phyloP scores from a whole-genome alignment of 2,888 invertebrate species.

The Melanargia galathea region DNA sequence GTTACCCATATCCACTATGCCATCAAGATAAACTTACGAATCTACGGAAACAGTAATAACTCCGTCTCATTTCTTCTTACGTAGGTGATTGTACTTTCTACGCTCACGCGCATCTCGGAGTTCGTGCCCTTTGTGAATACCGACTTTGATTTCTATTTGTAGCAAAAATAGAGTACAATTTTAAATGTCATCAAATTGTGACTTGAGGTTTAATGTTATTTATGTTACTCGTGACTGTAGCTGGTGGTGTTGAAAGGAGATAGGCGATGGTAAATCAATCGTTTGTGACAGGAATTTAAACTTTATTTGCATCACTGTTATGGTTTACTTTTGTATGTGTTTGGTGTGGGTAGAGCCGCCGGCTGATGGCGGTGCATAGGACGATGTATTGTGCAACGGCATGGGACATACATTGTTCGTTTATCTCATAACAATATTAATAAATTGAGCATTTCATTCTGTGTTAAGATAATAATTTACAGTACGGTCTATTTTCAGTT shows the following conservation, averaged over 20 bases:
- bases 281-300: slow-evolving; percentile 8
- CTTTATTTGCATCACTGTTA: background rate
- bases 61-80: slow-evolving; percentile 48
- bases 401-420: slow-evolving; percentile 50
- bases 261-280: slow-evolving; percentile 46
- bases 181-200: slow-evolving; percentile 42
- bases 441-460: slow-evolving; percentile 50
- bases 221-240: slow-evolving; percentile 77
- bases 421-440: slow-evolving; percentile 47
- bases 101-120: slow-evolving; percentile 65
- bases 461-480: slow-evolving; percentile 30
- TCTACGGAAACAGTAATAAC: slow-evolving; percentile 46
- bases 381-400: slow-evolving; percentile 61
- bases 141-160: slow-evolving; percentile 47
- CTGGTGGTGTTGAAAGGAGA: slow-evolving; percentile 71
- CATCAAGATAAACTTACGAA: slow-evolving; percentile 39
- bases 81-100: slow-evolving; percentile 51
- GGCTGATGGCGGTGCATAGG: slow-evolving; percentile 54
- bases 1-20: slow-evolving; percentile 25
- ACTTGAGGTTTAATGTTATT: slow-evolving; percentile 67
- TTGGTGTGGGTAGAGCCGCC: slow-evolving; percentile 43
- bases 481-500: slow-evolving; percentile 17
- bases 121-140: slow-evolving; percentile 39
- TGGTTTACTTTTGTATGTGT: slow-evolving; percentile 28
- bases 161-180: slow-evolving; percentile 44